phyloP scores from a whole-genome alignment of 2,113 vertebrate species.

The Chlorodrepanis virens region DNA sequence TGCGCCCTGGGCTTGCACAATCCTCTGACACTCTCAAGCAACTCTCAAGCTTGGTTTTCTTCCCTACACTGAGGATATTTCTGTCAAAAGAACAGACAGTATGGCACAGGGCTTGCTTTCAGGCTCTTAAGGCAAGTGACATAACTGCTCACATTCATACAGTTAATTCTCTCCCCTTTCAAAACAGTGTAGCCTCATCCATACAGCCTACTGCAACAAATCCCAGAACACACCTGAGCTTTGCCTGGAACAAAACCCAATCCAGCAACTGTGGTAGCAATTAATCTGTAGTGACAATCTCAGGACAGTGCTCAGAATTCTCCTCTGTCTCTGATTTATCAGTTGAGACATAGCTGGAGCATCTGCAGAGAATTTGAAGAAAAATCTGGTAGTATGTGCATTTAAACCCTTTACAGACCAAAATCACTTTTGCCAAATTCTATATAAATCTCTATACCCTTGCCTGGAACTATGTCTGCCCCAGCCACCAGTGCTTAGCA shows the following conservation, averaged over 20 bases:
- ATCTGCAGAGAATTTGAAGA: not conserved
- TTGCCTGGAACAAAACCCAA: not conserved
- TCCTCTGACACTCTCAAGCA: not conserved
- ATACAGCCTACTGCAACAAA: not conserved
- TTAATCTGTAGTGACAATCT: constrained; percentile 36
- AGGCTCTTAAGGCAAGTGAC: not conserved
- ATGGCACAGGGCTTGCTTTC: not conserved
- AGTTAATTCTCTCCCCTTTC: not conserved
- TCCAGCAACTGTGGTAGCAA: not conserved
- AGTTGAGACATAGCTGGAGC: not conserved
- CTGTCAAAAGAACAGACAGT: not conserved
- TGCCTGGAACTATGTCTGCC: not conserved
- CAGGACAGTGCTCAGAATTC: not conserved
- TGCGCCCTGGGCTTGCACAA: not conserved
- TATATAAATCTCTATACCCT: not conserved
- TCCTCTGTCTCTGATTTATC: constrained; percentile 13
- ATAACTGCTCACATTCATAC: not conserved
- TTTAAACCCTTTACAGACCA: not conserved
- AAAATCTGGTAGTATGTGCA: not conserved
- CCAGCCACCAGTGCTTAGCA: not conserved
- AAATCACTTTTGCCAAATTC: not conserved
- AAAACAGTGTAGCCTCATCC: not conserved
- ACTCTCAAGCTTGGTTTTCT: not conserved
- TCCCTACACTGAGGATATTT: not conserved
- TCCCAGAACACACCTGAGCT: not conserved